Conservation (phyloP, 1,140 invertebrate species). For the Euwallacea fornicatus region DNA sequence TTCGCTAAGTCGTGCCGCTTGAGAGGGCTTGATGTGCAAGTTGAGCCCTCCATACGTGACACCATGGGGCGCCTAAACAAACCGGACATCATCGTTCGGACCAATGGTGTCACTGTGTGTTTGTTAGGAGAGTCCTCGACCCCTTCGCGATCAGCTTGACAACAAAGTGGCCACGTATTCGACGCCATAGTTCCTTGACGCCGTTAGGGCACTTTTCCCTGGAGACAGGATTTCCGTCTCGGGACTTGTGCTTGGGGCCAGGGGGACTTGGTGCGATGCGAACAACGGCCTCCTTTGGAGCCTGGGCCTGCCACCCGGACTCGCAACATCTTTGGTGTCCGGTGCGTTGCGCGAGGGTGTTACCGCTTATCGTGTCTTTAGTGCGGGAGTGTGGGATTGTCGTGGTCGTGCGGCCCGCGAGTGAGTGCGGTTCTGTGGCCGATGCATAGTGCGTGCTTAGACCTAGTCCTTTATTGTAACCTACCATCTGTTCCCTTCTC, state of each 20-base stretch:
- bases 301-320: too few species aligned
- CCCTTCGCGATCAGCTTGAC: not conserved
- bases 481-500: too few species aligned
- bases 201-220: not conserved
- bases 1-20: not conserved
- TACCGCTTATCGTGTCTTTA: too few species aligned
- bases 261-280: not conserved
- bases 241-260: not conserved
- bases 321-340: too few species aligned
- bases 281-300: not conserved
- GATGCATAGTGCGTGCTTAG: too few species aligned
- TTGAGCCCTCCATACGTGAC: slow-evolving; percentile 25
- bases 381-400: too few species aligned
- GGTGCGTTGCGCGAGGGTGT: too few species aligned
- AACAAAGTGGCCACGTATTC: not conserved
- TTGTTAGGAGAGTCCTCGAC: not conserved
- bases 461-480: too few species aligned
- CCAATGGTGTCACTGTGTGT: not conserved
- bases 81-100: not conserved
- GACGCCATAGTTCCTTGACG: not conserved
- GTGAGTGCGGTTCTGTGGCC: too few species aligned
- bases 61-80: not conserved
- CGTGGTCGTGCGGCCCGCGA: too few species aligned
- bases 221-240: not conserved
- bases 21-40: not conserved